These are phyloP conservation scores for Megalops cyprinoides DNA, from an alignment of 2,797 vertebrate species.

Conservation along the genomic window DNA sequence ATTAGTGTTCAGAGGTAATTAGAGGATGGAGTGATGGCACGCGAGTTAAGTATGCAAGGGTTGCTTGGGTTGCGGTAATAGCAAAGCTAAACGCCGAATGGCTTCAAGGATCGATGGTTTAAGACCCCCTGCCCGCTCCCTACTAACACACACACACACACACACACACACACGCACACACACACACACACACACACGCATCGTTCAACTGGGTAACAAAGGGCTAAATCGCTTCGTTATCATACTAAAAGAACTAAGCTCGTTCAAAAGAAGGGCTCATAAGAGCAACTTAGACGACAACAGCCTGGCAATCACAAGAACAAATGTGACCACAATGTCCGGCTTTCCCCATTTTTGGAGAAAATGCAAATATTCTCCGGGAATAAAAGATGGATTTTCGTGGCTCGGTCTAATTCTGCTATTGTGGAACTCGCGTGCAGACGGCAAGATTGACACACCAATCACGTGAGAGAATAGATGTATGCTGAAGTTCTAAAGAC, in stretches of 20 bases:
- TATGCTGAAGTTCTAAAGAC: slow-evolving; percentile 26
- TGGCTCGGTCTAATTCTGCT: slow-evolving; percentile 72
- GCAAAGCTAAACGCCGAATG: slow-evolving; percentile 34
- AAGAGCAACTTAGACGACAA: slow-evolving; percentile 71
- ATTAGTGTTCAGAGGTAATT: slow-evolving; percentile 76
- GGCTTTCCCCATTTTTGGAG: slow-evolving; percentile 52
- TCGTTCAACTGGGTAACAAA: slow-evolving; percentile 69
- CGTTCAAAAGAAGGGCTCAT: slow-evolving; percentile 68
- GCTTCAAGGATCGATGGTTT: slow-evolving; percentile 60
- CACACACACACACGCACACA: background rate
- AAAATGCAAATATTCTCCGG: slow-evolving; percentile 78
- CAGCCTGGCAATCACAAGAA: slow-evolving; percentile 76
- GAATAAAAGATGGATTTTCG: slow-evolving; percentile 65
- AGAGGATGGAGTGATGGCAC: slow-evolving; percentile 77
- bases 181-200: slow-evolving; percentile 18
- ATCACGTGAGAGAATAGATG: slow-evolving; percentile 36
- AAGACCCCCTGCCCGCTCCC: slow-evolving; percentile 31
- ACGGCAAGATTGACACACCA: slow-evolving; percentile 71
- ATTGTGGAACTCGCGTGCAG: slow-evolving; percentile 86
- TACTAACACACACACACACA: background rate
- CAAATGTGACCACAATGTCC: slow-evolving; percentile 78
- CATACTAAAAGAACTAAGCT: slow-evolving; percentile 78
- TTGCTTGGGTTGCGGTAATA: slow-evolving; percentile 51
- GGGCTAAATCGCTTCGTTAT: slow-evolving; percentile 71
- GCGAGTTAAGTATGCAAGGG: slow-evolving; percentile 68